Evolutionary conservation across 2,797 vertebrate species (phyloP).

Genomic region (Anguilla pacifica): DNA sequence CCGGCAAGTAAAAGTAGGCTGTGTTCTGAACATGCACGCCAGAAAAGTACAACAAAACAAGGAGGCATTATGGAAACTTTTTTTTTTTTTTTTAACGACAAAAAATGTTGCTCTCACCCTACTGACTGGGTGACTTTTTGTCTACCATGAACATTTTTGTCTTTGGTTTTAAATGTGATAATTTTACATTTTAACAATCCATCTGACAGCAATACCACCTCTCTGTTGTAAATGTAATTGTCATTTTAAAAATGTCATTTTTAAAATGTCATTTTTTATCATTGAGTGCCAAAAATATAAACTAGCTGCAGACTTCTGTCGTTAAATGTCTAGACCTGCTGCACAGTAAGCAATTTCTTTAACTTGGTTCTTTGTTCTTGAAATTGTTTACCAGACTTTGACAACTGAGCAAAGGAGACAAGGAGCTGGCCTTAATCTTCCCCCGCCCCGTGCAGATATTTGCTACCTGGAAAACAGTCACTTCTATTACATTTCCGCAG

Average conservation of each 20-base stretch:
- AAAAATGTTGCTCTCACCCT: too few species aligned
- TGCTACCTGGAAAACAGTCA: background rate
- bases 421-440: background rate
- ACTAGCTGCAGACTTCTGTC: background rate
- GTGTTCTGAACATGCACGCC: background rate
- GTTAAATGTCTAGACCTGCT: background rate
- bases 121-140: too few species aligned
- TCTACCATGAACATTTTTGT: too few species aligned
- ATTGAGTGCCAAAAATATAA: background rate
- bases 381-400: background rate
- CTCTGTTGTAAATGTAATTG: background rate
- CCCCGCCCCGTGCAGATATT: background rate
- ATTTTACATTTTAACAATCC: background rate
- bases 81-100: too few species aligned
- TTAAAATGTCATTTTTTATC: background rate
- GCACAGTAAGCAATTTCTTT: background rate
- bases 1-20: background rate
- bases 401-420: background rate
- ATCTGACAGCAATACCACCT: background rate
- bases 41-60: too few species aligned
- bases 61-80: too few species aligned
- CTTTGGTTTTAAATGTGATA: too few species aligned
- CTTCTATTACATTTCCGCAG: background rate
- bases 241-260: background rate
- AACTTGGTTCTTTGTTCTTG: background rate